A percentile compares a stretch with the other conserved stretches of the same genome.
Conservation (phyloP, 2,888 invertebrate genomes). For the Agelastica alni region DNA sequence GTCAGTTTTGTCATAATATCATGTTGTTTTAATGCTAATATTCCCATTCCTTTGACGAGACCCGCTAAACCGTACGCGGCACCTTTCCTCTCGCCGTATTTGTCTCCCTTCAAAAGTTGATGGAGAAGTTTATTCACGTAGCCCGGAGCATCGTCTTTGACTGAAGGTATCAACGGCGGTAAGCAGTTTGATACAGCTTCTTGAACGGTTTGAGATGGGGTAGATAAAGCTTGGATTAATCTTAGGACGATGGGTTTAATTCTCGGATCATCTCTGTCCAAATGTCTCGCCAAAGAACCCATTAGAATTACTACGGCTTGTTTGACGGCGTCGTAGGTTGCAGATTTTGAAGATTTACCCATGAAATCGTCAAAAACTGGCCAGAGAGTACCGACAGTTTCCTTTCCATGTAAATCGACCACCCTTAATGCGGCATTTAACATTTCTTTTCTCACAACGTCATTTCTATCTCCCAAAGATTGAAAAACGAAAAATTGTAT, state of each 20-base stretch:
- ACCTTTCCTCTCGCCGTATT: conserved; percentile 91
- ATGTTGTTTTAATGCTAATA: conserved; percentile 90
- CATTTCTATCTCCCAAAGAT: conserved; percentile 84
- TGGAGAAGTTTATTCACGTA: conserved; percentile 86
- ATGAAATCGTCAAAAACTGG: conserved; percentile 94
- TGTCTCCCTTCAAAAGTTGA: conserved; percentile 86
- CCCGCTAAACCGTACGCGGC: conserved; percentile 98
- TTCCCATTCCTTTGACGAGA: conserved; percentile 94
- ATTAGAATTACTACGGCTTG: conserved; percentile 96
- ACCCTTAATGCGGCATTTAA: conserved; percentile 89
- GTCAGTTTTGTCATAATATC: conserved; percentile 95
- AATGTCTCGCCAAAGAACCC: conserved; percentile 95
- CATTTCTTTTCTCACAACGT: conserved; percentile 86
- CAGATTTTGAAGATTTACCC: conserved; percentile 89
- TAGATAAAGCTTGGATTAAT: conserved; percentile 87
- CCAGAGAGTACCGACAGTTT: conserved; percentile 73
- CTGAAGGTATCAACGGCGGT: conserved; percentile 89
- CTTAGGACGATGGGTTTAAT: conserved; percentile 93
- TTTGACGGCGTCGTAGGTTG: conserved; percentile 88
- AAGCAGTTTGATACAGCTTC: conserved; percentile 96
- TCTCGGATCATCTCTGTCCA: conserved; percentile 85
- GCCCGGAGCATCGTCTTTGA: conserved; percentile 87
- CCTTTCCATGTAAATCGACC: conserved; percentile 91
- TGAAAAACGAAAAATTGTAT: conserved; percentile 84
- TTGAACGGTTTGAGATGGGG: conserved; percentile 95